Evolutionary conservation across 2,888 invertebrate species (phyloP), one percentile per base, ranked within the genome.

Genomic region (Geotrupes spiniger): DNA sequence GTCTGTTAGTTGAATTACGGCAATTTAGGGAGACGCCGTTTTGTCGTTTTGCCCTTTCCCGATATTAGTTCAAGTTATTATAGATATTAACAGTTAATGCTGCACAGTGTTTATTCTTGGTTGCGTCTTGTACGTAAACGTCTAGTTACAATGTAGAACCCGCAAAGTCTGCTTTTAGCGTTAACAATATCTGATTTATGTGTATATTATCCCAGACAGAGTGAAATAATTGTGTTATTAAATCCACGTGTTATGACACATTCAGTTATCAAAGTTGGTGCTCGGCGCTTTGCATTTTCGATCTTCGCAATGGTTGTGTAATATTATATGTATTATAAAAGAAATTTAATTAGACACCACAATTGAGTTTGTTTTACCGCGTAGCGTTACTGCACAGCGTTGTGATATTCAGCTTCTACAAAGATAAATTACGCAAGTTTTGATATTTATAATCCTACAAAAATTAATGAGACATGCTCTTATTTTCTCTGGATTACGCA

Each of bases 141-240:
- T 52, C 53, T 54, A 51, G 55, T 50, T 59, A 56, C 57, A 56
- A 55, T 58, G 60, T 60, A 47, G 52, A 52, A 53, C 60, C 60
- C 59, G 50, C 53, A 50, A 49, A 55, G 48, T 55, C 55, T 60
- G 56, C 58, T 61, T 54, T 54, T 56, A 58, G 55, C 63, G 62
- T 63, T 65, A 63, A 64, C 62, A 66, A 62, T 62, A 59, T 53
- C 61, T 63, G 66, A 66, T 66, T 65, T 66, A 64, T 63, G 61
- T 54, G 56, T 58, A 60, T 61, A 61, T 65, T 61, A 63, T 63
- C 33, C 60, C 51, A 57, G 57, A 63, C 62, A 59, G 63, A 60
- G 59, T 52, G 58, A 52, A 56, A 59, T 64, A 64, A 66, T 64
- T 62, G 61, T 62, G 62, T 64, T 62, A 64, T 64, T 63, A 65